phyloP scores from a whole-genome alignment of 2,888 invertebrate genomes.

The Tubulanus polymorphus region DNA sequence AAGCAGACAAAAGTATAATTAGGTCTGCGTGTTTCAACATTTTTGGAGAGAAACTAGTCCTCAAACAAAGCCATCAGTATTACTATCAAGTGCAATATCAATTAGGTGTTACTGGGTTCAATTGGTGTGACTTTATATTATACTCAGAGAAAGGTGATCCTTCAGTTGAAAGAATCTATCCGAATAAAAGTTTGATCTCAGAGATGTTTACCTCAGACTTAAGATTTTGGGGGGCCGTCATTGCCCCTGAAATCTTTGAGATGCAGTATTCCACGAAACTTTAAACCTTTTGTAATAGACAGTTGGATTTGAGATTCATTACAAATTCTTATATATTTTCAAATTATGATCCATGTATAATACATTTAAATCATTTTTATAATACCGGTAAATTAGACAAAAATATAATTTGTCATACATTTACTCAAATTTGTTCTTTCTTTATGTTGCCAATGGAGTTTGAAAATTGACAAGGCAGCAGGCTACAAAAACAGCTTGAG shows the following conservation, averaged over 20 bases:
- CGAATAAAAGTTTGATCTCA: not conserved
- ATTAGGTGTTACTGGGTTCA: not conserved
- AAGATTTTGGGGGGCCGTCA: not conserved
- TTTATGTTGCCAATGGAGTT: not conserved
- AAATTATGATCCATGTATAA: no score
- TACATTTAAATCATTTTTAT: no score
- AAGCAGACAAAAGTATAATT: not conserved
- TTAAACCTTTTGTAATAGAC: not conserved
- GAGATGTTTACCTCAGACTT: not conserved
- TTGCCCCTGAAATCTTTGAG: slow-evolving; percentile 3
- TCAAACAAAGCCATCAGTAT: not conserved
- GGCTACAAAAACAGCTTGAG: slow-evolving; percentile 1
- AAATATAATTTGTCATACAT: no score
- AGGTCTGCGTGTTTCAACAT: not conserved
- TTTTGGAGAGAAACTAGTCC: not conserved
- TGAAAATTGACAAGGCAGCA: not conserved
- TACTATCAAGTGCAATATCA: slow-evolving; percentile 2
- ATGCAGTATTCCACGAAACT: not conserved
- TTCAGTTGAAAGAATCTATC: not conserved
- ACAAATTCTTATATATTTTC: not conserved
- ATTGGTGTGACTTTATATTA: slow-evolving; percentile 1
- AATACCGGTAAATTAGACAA: no score
- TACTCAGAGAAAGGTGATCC: not conserved
- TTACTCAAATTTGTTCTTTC: no score
- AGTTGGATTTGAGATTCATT: not conserved